These are phyloP conservation scores for Myotis yumanensis DNA, from an alignment of 2,113 vertebrate genomes.

Conservation along the genomic window DNA sequence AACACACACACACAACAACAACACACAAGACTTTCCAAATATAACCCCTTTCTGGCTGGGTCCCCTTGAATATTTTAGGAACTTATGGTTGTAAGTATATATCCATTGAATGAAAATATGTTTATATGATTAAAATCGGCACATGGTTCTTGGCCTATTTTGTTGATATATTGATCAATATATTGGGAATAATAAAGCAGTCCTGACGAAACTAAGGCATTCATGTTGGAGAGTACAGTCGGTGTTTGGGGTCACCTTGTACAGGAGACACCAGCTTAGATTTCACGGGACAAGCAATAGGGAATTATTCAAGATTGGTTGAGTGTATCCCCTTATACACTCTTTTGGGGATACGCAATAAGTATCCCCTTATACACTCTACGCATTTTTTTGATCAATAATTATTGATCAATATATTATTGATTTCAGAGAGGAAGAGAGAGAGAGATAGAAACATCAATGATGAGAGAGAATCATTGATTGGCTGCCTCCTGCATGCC, in stretches of 20 bases:
- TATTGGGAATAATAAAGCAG: background rate
- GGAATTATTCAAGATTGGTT: background rate
- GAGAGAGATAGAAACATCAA: too few species aligned
- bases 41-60: background rate
- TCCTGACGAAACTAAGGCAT: background rate
- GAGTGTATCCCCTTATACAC: background rate
- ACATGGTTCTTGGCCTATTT: background rate
- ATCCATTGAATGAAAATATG: background rate
- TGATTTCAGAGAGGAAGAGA: too few species aligned
- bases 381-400: too few species aligned
- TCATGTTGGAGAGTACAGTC: background rate
- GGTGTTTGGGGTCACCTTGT: background rate
- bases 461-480: too few species aligned
- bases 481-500: too few species aligned
- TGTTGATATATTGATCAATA: too few species aligned
- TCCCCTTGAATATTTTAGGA: background rate
- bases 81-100: background rate
- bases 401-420: too few species aligned
- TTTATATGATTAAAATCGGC: background rate
- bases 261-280: background rate
- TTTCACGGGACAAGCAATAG: too few species aligned
- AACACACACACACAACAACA: background rate
- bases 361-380: too few species aligned
- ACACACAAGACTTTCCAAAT: background rate
- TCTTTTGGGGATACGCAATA: too few species aligned